Evolutionary conservation across 2,888 invertebrate species (phyloP).

Genomic region (Tetheella fluctuosa): DNA sequence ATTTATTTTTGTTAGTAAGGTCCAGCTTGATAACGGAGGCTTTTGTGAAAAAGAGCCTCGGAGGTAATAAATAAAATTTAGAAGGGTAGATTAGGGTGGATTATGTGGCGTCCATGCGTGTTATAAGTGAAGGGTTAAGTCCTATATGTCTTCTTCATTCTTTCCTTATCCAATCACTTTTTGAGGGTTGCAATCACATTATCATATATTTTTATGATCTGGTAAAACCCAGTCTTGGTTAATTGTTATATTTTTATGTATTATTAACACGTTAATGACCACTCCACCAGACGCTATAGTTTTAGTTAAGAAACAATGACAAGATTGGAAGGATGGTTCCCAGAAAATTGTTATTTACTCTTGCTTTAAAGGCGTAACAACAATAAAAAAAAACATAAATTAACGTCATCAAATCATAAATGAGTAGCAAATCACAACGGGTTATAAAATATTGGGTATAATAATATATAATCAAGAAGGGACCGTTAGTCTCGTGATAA

Average conservation of each 20-base stretch:
- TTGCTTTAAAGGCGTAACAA: too few species aligned
- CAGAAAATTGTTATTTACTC: too few species aligned
- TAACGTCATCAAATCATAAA: background rate
- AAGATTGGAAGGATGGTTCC: too few species aligned
- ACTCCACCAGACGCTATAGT: too few species aligned
- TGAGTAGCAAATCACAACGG: background rate
- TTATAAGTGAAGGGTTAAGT: conserved; percentile 3
- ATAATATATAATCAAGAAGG: background rate
- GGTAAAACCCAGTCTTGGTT: background rate
- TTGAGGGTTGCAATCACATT: background rate
- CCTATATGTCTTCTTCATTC: background rate
- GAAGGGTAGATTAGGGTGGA: conserved; percentile 11
- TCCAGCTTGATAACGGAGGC: conserved; percentile 1
- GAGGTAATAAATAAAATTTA: conserved; percentile 11
- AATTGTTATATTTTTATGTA: too few species aligned
- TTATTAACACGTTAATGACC: too few species aligned
- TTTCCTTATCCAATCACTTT: background rate
- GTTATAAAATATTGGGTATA: background rate
- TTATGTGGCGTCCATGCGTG: conserved; percentile 7
- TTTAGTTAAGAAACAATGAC: too few species aligned
- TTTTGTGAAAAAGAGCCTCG: background rate
- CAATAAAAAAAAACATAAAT: too few species aligned
- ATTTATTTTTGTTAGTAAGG: conserved; percentile 7
- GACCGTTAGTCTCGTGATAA: background rate
- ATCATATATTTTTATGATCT: background rate